These are phyloP conservation scores for Myotis brandtii DNA, from an alignment of 2,113 vertebrate species.

Conservation along the genomic window DNA sequence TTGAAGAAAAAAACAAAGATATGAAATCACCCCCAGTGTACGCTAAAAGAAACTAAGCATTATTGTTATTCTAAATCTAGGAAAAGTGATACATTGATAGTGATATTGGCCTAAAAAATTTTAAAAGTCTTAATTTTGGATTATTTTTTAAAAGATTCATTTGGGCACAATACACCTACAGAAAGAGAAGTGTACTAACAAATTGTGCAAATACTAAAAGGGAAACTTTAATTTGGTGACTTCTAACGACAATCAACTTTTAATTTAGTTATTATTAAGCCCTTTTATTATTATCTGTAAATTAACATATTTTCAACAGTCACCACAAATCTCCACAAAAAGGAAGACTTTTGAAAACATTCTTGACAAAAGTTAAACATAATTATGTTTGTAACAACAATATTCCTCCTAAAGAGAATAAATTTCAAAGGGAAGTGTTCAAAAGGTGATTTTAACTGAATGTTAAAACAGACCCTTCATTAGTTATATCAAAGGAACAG, in stretches of 20 bases:
- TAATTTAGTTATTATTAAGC: not conserved
- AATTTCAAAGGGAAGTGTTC: conserved; percentile 48
- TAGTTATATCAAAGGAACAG: conserved; percentile 10
- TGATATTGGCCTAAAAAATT: not conserved
- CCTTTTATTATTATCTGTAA: not conserved
- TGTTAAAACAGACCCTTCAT: not conserved
- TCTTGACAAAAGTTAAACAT: not conserved
- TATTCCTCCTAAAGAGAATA: not conserved
- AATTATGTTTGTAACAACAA: not conserved
- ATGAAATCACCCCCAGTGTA: not conserved
- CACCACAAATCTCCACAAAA: not conserved
- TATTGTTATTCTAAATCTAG: conserved; percentile 18
- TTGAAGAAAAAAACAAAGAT: not conserved
- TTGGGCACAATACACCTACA: not conserved
- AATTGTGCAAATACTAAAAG: not conserved
- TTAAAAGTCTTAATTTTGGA: not conserved
- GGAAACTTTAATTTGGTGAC: not conserved
- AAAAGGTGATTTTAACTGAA: not conserved
- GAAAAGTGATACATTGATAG: conserved; percentile 1
- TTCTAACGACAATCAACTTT: not conserved
- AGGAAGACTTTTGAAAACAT: not conserved
- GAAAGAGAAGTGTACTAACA: not conserved
- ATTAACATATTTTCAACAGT: not conserved
- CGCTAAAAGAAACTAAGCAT: not conserved
- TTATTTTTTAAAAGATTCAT: not conserved